Percentiles rank a stretch among this genome's conserved stretches.
Conservation (phyloP, 2,888 invertebrate species). For the Hybos culiciformis region DNA sequence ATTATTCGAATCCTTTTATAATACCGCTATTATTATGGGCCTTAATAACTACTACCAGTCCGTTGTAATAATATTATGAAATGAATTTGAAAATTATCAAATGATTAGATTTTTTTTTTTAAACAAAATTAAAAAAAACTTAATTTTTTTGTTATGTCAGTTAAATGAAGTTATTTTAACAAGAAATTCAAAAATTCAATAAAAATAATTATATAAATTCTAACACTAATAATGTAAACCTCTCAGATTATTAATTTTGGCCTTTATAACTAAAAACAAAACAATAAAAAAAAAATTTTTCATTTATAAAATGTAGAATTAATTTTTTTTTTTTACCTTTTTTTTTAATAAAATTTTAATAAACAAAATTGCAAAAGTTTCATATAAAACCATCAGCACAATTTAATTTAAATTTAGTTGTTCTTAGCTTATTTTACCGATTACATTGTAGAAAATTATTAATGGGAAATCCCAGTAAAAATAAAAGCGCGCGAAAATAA, state of each 20-base stretch:
- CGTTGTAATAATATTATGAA: no score
- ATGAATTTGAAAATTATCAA: no score
- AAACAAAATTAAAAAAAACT: background rate
- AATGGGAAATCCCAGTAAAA: background rate
- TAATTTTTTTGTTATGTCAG: no score
- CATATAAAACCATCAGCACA: constrained; percentile 13
- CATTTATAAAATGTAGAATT: background rate
- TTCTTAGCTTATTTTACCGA: background rate
- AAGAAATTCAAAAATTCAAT: background rate
- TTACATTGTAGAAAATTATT: background rate
- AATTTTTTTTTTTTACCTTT: background rate
- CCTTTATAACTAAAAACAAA: background rate
- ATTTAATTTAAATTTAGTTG: constrained; percentile 11
- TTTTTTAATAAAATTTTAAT: background rate
- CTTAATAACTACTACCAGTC: no score
- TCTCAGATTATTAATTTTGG: background rate
- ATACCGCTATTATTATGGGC: no score
- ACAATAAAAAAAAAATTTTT: background rate
- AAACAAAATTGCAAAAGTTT: background rate
- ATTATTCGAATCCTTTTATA: no score
- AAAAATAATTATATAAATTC: background rate
- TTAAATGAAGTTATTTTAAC: no score
- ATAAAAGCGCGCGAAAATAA: background rate
- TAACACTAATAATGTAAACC: background rate
- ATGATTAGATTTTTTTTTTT: no score